A percentile compares a stretch with the other conserved stretches of the same genome.
Conservation (phyloP, 2,888 invertebrate species). For the Patella depressa region DNA sequence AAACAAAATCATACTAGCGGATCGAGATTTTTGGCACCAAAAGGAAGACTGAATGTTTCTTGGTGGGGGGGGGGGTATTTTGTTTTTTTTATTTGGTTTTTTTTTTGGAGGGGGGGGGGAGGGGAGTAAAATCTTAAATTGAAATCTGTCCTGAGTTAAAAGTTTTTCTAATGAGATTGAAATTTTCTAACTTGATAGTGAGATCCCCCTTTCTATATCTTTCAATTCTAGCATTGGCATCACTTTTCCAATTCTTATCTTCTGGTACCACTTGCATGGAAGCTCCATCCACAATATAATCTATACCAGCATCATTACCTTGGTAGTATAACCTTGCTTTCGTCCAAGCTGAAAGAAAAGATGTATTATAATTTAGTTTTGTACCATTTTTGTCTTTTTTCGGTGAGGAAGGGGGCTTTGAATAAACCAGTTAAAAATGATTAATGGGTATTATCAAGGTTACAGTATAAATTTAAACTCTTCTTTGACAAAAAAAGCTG, state of each 20-base stretch:
- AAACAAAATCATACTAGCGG: too few relatives aligned
- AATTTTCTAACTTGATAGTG: conserved; percentile 28
- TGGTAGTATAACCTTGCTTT: conserved; percentile 38
- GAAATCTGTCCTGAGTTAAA: too few relatives aligned
- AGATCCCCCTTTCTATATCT: conserved; percentile 38
- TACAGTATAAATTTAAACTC: too few relatives aligned
- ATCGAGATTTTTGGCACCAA: too few relatives aligned
- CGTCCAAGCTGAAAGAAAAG: conserved; percentile 14
- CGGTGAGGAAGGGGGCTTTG: neutral
- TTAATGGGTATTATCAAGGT: neutral
- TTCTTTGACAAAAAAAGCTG: too few relatives aligned
- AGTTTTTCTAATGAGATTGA: neutral
- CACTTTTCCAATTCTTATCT: conserved; percentile 37
- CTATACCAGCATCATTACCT: conserved; percentile 41
- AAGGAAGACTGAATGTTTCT: too few relatives aligned
- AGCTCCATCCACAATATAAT: conserved; percentile 39
- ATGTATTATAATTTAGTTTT: too few relatives aligned
- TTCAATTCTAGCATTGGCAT: conserved; percentile 39
- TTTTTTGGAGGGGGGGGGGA: too few relatives aligned
- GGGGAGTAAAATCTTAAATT: too few relatives aligned
- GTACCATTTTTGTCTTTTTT: too few relatives aligned
- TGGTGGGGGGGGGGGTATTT: too few relatives aligned
- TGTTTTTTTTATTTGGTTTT: too few relatives aligned
- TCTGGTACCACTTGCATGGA: conserved; percentile 32
- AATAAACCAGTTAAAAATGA: neutral